Conservation (phyloP, 2,888 invertebrate genomes). For the Podotricha telesiphe region DNA sequence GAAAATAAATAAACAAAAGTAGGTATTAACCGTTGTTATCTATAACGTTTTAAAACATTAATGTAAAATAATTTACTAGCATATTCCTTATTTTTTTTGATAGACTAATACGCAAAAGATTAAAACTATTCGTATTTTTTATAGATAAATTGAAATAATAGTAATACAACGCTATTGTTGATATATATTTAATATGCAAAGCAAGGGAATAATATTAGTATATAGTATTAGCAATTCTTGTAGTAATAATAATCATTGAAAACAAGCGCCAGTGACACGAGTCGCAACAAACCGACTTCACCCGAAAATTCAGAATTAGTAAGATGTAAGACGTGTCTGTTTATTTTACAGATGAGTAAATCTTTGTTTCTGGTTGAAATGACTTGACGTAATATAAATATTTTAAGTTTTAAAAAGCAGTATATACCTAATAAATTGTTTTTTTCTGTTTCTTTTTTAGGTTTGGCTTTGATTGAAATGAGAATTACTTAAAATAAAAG, state of each 20-base stretch:
- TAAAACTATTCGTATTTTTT: background rate
- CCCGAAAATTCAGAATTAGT: conserved; percentile 2
- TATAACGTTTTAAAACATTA: too few relatives aligned
- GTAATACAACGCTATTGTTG: background rate
- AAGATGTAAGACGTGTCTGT: background rate
- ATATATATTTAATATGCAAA: background rate
- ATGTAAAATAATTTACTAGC: too few relatives aligned
- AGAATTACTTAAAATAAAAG: background rate
- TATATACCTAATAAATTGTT: too few relatives aligned
- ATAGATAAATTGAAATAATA: background rate
- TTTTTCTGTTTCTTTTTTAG: too few relatives aligned
- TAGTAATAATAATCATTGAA: background rate
- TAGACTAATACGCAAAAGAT: background rate
- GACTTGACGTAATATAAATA: background rate
- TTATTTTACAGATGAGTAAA: background rate
- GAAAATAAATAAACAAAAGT: background rate
- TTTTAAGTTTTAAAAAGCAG: too few relatives aligned
- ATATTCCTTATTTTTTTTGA: too few relatives aligned
- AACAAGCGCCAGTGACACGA: background rate
- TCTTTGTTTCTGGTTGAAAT: background rate
- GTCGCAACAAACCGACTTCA: background rate
- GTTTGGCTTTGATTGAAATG: background rate
- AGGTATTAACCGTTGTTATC: background rate
- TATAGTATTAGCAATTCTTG: background rate
- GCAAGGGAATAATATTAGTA: background rate